phyloP scores from a whole-genome alignment of 2,797 vertebrate genomes.

The Triplophysa bombifrons region DNA sequence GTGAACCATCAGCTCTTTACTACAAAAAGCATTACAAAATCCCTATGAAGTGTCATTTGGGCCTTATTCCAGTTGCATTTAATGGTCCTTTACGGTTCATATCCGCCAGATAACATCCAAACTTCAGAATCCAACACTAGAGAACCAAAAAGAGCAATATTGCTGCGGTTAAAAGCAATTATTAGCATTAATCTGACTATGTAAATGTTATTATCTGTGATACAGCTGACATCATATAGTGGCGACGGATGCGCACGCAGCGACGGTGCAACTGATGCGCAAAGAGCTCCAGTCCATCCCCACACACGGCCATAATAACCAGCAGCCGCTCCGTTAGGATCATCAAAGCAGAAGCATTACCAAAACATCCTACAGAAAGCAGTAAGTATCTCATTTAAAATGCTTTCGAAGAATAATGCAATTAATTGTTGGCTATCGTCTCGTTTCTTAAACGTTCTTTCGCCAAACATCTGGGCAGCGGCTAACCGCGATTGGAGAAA shows the following conservation, averaged over 20 bases:
- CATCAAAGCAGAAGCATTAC: neutral
- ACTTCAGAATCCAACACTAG: too few relatives aligned
- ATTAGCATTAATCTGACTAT: neutral
- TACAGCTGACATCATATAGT: constrained; percentile 27
- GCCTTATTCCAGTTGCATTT: too few relatives aligned
- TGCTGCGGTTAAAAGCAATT: too few relatives aligned
- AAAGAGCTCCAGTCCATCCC: neutral
- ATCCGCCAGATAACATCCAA: too few relatives aligned
- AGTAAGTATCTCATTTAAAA: constrained; percentile 7
- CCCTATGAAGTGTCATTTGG: too few relatives aligned
- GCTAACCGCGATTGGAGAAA: neutral
- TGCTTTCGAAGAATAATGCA: neutral
- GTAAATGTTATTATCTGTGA: neutral
- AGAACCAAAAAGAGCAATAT: too few relatives aligned
- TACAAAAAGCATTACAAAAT: too few relatives aligned
- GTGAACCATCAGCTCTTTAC: too few relatives aligned
- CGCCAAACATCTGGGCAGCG: constrained; percentile 3
- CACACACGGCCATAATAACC: constrained; percentile 5
- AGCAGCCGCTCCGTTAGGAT: neutral
- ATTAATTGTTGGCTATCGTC: neutral
- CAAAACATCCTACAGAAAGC: neutral
- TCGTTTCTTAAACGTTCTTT: neutral
- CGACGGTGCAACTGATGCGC: neutral
- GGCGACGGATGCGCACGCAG: constrained; percentile 1
- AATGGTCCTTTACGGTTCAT: too few relatives aligned